Conservation (phyloP, 1,140 invertebrate species). For the Bactericera cockerelli region DNA sequence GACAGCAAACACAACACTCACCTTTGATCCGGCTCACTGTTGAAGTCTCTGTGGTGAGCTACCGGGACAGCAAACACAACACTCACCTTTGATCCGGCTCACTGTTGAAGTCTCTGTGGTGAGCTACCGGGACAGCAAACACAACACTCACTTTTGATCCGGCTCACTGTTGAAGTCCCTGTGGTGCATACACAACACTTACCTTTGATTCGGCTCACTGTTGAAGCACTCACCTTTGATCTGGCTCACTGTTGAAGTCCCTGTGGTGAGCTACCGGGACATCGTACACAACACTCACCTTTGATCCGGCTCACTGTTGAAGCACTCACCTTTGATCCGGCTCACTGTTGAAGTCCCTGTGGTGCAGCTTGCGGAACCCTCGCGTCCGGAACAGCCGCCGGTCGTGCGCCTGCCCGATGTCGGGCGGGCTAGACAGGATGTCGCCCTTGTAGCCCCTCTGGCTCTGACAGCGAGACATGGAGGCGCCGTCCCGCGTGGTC, state of each 20-base stretch:
- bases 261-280: neutral
- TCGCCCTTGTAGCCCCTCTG: conserved; percentile 1
- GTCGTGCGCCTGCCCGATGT: conserved; percentile 6
- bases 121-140: too few relatives aligned
- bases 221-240: conserved; percentile 16
- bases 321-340: conserved; percentile 15
- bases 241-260: conserved; percentile 19
- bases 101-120: too few relatives aligned
- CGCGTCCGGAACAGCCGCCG: neutral
- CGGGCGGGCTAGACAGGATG: neutral
- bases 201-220: too few relatives aligned
- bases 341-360: conserved; percentile 19
- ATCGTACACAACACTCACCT: too few relatives aligned
- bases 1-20: too few relatives aligned
- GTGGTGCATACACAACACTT: too few relatives aligned
- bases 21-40: conserved; percentile 19
- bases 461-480: neutral
- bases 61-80: too few relatives aligned
- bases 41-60: conserved; percentile 12
- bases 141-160: conserved; percentile 15
- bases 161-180: conserved; percentile 19
- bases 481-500: neutral
- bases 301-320: conserved; percentile 18
- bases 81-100: too few relatives aligned
- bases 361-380: neutral